These are phyloP conservation scores for Corythaeola cristata DNA, from an alignment of 2,113 vertebrate genomes.

Conservation along the genomic window DNA sequence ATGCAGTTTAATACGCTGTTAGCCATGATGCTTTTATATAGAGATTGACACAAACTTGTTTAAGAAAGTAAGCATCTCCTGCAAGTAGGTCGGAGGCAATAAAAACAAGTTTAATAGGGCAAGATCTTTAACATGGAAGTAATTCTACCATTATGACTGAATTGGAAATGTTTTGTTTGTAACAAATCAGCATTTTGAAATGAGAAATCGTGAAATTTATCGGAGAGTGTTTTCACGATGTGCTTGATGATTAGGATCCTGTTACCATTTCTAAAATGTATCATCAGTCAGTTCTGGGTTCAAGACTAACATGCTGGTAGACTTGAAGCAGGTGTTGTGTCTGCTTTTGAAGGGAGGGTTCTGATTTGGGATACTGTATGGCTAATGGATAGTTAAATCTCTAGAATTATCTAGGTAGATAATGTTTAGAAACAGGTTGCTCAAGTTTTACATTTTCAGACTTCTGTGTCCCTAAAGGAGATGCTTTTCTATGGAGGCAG, in stretches of 20 bases:
- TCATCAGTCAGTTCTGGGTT: neutral
- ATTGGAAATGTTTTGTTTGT: neutral
- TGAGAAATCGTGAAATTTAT: neutral
- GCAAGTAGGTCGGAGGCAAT: neutral
- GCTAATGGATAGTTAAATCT: neutral
- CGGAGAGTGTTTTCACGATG: neutral
- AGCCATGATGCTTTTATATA: neutral
- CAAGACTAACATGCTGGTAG: neutral
- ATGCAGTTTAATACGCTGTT: neutral
- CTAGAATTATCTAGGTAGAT: neutral
- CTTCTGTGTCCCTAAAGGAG: neutral
- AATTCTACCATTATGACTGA: neutral
- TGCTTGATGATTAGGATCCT: neutral
- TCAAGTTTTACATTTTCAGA: neutral
- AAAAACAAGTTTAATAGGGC: neutral
- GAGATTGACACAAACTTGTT: neutral
- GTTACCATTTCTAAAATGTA: neutral
- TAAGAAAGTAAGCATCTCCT: neutral
- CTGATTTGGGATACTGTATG: neutral
- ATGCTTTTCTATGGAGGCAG: neutral
- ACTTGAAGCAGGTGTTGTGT: neutral
- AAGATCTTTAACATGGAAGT: neutral
- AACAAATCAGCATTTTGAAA: neutral
- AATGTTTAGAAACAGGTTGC: neutral
- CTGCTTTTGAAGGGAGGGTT: neutral